Percentiles rank a stretch among this genome's conserved stretches.
phyloP scores from a whole-genome alignment of 2,888 invertebrate species.

The Lomographa bimaculata region DNA sequence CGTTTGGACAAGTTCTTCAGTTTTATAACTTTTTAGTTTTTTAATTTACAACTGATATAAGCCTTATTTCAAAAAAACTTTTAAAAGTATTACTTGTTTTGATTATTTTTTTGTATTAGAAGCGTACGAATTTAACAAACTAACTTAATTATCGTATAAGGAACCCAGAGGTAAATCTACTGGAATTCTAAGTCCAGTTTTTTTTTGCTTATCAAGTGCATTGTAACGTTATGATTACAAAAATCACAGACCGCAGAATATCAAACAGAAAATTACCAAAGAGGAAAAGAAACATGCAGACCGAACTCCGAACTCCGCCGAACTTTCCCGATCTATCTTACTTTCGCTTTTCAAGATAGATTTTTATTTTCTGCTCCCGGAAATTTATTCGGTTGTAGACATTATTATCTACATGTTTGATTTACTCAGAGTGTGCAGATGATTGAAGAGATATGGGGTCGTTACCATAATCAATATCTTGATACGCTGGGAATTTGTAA shows the following conservation, averaged over 20 bases:
- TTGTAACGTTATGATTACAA: conserved; percentile 1
- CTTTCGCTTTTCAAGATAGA: conserved; percentile 67
- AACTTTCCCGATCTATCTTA: conserved; percentile 74
- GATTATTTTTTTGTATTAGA: too few relatives aligned
- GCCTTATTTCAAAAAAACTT: too few relatives aligned
- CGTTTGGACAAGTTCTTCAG: too few relatives aligned
- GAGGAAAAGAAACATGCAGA: too few relatives aligned
- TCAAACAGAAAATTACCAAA: conserved; percentile 10
- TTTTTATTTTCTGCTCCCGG: conserved; percentile 54
- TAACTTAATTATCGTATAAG: too few relatives aligned
- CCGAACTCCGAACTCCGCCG: conserved; percentile 49
- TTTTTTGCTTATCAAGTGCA: too few relatives aligned
- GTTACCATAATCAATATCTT: conserved; percentile 35
- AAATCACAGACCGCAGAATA: conserved; percentile 10
- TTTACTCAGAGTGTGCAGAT: conserved; percentile 40
- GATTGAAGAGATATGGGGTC: conserved; percentile 32
- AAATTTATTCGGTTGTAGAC: conserved; percentile 50
- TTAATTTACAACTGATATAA: too few relatives aligned
- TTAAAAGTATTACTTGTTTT: too few relatives aligned
- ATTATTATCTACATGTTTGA: conserved; percentile 49
- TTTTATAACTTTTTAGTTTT: too few relatives aligned
- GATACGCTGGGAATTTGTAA: conserved; percentile 24
- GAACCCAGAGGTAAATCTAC: too few relatives aligned
- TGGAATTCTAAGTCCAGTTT: too few relatives aligned
- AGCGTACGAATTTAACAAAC: too few relatives aligned